Percentiles rank a stretch among this genome's conserved stretches.
phyloP scores from a whole-genome alignment of 2,888 invertebrate species.

The Pasiphila rectangulata region DNA sequence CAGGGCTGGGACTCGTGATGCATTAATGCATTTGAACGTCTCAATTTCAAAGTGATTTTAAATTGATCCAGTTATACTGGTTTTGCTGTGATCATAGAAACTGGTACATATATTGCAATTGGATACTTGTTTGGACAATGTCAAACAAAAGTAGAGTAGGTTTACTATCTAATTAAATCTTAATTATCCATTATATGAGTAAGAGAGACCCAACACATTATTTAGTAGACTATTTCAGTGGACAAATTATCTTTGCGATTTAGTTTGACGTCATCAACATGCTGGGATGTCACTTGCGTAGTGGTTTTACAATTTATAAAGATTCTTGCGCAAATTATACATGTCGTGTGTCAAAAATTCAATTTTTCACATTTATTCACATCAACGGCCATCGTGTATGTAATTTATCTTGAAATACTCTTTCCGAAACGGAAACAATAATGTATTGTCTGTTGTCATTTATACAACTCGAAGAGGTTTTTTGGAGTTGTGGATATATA shows the following conservation, averaged over 20 bases:
- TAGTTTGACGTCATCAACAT: too few species aligned
- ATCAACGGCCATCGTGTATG: background rate
- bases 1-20: background rate
- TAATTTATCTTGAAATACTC: too few species aligned
- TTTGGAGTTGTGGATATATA: too few species aligned
- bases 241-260: background rate
- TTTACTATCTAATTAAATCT: slow-evolving; percentile 20
- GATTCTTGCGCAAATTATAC: too few species aligned
- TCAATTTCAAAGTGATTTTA: background rate
- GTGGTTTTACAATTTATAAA: too few species aligned
- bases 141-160: slow-evolving; percentile 21
- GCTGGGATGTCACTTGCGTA: too few species aligned
- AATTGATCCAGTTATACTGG: slow-evolving; percentile 2
- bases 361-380: background rate
- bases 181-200: slow-evolving; percentile 8
- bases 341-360: too few species aligned
- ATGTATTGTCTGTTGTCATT: background rate
- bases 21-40: background rate
- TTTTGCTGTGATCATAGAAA: background rate
- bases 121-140: slow-evolving; percentile 25
- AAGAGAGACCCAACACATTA: too few species aligned
- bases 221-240: background rate
- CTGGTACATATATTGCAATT: slow-evolving; percentile 12
- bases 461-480: too few species aligned
- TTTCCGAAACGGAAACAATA: too few species aligned